Conservation (phyloP, 2,888 invertebrate species). For the Pristionchus japonicus region DNA sequence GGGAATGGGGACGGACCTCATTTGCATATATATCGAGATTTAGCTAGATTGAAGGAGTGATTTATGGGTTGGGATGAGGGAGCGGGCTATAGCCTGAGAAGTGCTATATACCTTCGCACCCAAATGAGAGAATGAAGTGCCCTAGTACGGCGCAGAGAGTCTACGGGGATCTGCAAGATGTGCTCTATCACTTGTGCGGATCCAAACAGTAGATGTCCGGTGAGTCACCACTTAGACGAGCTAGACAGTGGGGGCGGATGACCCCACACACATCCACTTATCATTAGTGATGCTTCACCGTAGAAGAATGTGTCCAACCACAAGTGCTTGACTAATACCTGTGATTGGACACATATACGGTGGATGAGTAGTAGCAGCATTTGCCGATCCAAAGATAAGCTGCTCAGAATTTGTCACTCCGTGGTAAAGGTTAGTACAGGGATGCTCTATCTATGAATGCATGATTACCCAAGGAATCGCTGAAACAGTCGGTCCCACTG, state of each 20-base stretch:
- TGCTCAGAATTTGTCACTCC: no score
- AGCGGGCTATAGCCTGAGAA: no score
- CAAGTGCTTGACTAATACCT: background rate
- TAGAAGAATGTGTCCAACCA: background rate
- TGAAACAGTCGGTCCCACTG: background rate
- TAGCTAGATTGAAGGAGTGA: background rate
- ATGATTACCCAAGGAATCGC: background rate
- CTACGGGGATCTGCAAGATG: background rate
- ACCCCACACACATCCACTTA: background rate
- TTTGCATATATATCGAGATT: conserved; percentile 16
- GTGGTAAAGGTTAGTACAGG: no score
- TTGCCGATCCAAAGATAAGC: no score
- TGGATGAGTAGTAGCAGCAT: no score
- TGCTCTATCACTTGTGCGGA: no score
- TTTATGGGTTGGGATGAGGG: background rate
- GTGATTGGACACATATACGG: background rate
- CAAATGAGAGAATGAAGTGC: background rate
- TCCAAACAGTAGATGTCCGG: background rate
- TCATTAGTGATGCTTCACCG: background rate
- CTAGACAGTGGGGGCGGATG: no score
- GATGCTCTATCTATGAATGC: no score
- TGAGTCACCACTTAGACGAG: background rate
- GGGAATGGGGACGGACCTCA: background rate
- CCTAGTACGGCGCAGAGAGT: no score
- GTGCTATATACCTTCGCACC: no score